Base-by-base conservation (phyloP, 2,888 invertebrate species). In the Lampropteryx suffumata region DNA sequence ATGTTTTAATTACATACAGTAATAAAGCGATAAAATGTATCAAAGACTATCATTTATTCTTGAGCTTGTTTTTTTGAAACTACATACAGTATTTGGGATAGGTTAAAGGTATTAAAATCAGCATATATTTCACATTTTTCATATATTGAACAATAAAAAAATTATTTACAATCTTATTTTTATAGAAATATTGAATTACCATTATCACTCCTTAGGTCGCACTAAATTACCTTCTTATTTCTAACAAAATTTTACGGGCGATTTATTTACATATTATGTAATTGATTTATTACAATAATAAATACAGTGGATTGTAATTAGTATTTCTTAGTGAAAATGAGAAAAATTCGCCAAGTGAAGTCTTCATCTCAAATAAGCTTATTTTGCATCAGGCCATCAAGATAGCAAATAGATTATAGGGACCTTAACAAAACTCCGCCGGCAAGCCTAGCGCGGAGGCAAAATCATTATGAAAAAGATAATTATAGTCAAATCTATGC, bases 1-100 rank as follows among this genome's bases (percentile, higher is more conserved):
- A 85, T 82, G 86, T 89, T 90, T 90, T 84, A 83, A 87, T 86
- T 88, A 87, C 79, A 84, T 84, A 84, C 81, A 83, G 78, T 86
- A 88, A 59, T 87, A 87, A 83, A 84, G 73, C 64, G 63, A 69
- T 41, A 46, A 57, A 57, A 57, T 54, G 51, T 49, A 48, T 32
- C 6, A 10, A n/a, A 14, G 4, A 12, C 17, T 47, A 39, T 30
- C 7, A 50, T 41, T 42, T 12, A n/a, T n/a, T 34, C 1, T 17
- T 27, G 24, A 6, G 6, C 24, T 6, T 24, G 5, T 7, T 4
- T 6, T 24, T 7, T 24, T 24, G n/a, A n/a, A n/a, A n/a, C n/a
- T n/a, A n/a, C n/a, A n/a, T n/a, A n/a, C n/a, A 5, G 24, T 7
- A 1, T 24, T 7, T 1, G 7, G 24, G 24, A 7, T 6, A 5